These are phyloP conservation scores for Brachionus calyciflorus DNA, from an alignment of 1,140 invertebrate species.

Conservation along the genomic window DNA sequence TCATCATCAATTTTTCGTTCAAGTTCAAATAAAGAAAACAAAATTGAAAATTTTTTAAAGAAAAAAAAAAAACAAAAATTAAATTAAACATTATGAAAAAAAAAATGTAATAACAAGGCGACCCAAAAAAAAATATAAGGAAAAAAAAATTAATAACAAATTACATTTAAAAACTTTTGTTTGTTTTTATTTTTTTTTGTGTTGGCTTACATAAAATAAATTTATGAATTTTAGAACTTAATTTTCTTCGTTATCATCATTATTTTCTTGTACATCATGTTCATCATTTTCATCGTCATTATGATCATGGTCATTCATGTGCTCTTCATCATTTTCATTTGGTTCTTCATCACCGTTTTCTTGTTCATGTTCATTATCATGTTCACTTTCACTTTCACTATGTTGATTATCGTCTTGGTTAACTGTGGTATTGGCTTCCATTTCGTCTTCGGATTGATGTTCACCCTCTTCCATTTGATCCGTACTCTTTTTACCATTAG, in stretches of 20 bases:
- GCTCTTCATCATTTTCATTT: slow-evolving; percentile 3
- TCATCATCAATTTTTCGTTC: no score
- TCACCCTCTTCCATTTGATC: not conserved
- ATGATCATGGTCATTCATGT: not conserved
- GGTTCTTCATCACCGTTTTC: not conserved
- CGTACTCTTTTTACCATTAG: not conserved
- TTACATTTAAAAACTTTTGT: no score
- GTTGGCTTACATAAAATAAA: not conserved
- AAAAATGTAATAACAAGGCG: no score
- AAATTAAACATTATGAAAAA: no score
- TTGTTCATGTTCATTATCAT: not conserved
- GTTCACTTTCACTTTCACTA: not conserved
- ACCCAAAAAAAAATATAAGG: not conserved
- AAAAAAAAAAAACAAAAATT: no score
- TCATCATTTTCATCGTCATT: not conserved
- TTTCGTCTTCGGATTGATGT: not conserved
- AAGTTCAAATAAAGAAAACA: no score
- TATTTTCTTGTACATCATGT: not conserved
- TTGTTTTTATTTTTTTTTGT: not conserved
- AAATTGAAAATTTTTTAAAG: no score
- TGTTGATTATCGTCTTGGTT: not conserved
- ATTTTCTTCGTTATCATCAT: not conserved
- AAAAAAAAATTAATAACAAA: no score
- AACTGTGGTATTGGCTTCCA: not conserved
- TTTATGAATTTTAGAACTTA: not conserved